Conservation (phyloP, 2,113 vertebrate genomes). For the Condylura cristata region DNA sequence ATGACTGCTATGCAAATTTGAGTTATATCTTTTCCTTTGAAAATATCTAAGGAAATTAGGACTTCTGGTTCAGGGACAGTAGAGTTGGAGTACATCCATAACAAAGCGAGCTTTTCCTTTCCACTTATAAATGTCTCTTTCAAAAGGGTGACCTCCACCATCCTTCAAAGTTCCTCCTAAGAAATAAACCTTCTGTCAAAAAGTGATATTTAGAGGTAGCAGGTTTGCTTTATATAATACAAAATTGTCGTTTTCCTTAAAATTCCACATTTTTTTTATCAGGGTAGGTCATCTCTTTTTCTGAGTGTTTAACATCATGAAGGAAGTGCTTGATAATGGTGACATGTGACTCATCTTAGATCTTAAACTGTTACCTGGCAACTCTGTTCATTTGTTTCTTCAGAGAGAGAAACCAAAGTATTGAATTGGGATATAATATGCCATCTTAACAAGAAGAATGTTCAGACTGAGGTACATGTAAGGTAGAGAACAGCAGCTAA, state of each 20-base stretch:
- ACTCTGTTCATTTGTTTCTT: not conserved
- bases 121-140: too few relatives aligned
- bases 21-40: too few relatives aligned
- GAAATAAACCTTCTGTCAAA: too few relatives aligned
- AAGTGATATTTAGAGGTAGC: too few relatives aligned
- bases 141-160: too few relatives aligned
- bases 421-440: not conserved
- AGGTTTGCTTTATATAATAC: not conserved
- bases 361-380: not conserved
- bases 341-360: not conserved
- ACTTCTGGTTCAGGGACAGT: too few relatives aligned
- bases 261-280: not conserved
- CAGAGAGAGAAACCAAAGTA: not conserved
- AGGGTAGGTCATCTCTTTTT: not conserved
- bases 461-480: not conserved
- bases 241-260: not conserved
- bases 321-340: too few relatives aligned
- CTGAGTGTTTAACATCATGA: not conserved
- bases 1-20: too few relatives aligned
- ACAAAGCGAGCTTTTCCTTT: too few relatives aligned
- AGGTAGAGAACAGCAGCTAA: not conserved
- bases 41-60: too few relatives aligned
- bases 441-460: not conserved
- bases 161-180: too few relatives aligned
- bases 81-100: too few relatives aligned